Evolutionary conservation across 2,888 invertebrate genomes (phyloP), one percentile per base, ranked within the genome.

Genomic region (Loripinus fragilis): DNA sequence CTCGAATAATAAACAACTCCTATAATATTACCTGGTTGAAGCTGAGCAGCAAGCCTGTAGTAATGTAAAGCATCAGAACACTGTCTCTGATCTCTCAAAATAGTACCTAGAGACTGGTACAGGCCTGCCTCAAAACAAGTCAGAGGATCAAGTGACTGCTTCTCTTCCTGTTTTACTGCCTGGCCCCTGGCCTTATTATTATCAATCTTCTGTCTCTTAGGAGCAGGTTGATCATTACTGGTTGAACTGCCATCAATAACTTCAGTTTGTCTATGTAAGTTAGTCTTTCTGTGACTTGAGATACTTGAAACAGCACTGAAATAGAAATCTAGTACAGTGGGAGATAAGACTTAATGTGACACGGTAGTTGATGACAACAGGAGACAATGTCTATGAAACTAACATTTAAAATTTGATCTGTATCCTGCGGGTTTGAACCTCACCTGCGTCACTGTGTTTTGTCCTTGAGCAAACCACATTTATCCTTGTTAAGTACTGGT

Each of bases 61-160:
- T 65, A 86, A 69, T 86, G 88, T 30, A 85, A 52, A 38, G 86
- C 85, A 77, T 87, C 86, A 23, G 66, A 64, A 12, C 60, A 50
- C 52, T 86, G 76, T 10, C 75, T 69, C 70, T 74, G 65, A 45
- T 55, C 71, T 38, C 66, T 66, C 42, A 86, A 55, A 17, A 78
- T 74, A 41, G 74, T 78, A 15, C 80, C 79, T 50, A 86, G 72
- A 68, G 74, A 72, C 41, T 81, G 25, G 64, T 85, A 87, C 35
- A 83, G 52, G 17, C 78, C 71, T 20, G 71, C 65, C 42, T 81
- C 85, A n/a, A 81, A 35, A n/a, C 74, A 70, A 15, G 33, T 60
- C 8, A 79, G 42, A 38, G 69, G 41, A 23, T 66, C 55, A 12
- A 1, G 5, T 20, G 60, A 15, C 10, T 28, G 23, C n/a, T 67